Evolutionary conservation across 2,113 vertebrate genomes (phyloP).

Genomic region (Eurypyga helias): DNA sequence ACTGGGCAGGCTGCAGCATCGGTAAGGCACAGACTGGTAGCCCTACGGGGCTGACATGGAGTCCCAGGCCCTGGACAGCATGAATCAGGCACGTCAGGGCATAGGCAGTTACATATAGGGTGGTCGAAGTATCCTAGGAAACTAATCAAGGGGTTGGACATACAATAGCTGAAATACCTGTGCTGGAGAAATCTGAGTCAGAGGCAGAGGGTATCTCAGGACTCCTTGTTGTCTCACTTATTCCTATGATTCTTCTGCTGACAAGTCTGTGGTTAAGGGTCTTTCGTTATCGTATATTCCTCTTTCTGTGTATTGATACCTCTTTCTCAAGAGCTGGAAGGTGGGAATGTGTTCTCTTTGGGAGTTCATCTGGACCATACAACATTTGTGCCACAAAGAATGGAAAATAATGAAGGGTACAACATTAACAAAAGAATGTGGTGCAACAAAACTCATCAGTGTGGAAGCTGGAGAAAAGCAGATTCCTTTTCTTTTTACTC

Average conservation of each 20-base stretch:
- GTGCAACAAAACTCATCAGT: neutral
- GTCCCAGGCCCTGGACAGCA: neutral
- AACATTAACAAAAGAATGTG: neutral
- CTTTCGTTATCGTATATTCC: neutral
- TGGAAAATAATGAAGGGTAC: neutral
- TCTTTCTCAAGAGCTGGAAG: neutral
- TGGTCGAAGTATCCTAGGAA: neutral
- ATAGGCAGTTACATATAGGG: neutral
- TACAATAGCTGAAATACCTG: neutral
- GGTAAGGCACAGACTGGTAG: neutral
- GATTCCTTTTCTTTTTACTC: neutral
- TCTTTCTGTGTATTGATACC: neutral
- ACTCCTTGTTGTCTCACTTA: neutral
- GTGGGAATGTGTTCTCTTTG: neutral
- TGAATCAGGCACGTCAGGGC: neutral
- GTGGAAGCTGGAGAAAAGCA: neutral
- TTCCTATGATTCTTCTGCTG: neutral
- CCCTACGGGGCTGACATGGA: neutral
- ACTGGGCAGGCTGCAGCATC: rapidly evolving
- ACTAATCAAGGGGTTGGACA: rapidly evolving
- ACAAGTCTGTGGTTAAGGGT: neutral
- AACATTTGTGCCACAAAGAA: neutral
- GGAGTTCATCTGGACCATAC: neutral
- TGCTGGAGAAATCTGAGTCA: neutral
- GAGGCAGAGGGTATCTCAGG: neutral